These are phyloP conservation scores for Corella eumyota DNA, from an alignment of 23 tunicate genomes.

Conservation along the genomic window DNA sequence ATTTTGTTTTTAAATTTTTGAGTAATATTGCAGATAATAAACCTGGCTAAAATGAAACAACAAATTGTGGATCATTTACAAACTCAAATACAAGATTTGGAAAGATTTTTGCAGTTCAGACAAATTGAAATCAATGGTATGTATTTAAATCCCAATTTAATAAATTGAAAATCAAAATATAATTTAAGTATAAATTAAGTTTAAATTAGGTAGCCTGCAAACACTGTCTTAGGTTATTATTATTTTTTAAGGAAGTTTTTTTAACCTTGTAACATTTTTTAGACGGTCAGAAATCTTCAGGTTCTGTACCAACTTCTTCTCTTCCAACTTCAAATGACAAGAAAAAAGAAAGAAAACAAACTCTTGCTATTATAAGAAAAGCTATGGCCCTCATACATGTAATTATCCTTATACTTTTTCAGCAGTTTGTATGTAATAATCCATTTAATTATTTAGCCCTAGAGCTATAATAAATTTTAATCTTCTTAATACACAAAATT, in stretches of 20 bases:
- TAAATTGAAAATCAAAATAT: background rate
- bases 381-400: conserved; percentile 62
- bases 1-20: background rate
- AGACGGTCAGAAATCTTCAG: conserved; percentile 41
- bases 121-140: conserved; percentile 78
- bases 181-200: background rate
- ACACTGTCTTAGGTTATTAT: background rate
- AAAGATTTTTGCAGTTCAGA: conserved; percentile 75
- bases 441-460: no score
- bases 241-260: background rate
- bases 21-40: conserved; percentile 35
- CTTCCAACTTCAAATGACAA: background rate
- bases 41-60: conserved; percentile 76
- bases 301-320: conserved; percentile 35
- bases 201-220: background rate
- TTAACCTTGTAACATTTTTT: no score
- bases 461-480: no score
- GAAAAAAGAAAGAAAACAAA: conserved; percentile 22
- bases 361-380: conserved; percentile 29
- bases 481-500: no score
- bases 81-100: conserved; percentile 92
- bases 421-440: background rate
- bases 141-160: background rate
- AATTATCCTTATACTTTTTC: background rate
- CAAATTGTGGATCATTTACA: conserved; percentile 84